Conservation (phyloP, 1,140 invertebrate species). For the Harpegnathos saltator region DNA sequence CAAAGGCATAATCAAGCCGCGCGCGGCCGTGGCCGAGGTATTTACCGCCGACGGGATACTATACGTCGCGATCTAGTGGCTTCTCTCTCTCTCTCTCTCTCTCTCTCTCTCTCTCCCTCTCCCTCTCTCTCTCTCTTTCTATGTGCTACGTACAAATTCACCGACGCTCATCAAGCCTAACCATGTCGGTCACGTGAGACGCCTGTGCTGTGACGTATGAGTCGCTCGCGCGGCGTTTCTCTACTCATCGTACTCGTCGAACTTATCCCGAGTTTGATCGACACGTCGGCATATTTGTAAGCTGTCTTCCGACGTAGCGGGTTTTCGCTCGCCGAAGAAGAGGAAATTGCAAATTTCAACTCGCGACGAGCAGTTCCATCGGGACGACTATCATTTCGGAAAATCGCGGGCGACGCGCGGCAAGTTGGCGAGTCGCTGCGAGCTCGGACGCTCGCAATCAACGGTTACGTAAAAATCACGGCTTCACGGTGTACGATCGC, state of each 20-base stretch:
- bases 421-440: too few relatives aligned
- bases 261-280: too few relatives aligned
- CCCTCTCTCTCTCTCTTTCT: neutral
- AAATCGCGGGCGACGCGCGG: too few relatives aligned
- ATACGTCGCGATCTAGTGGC: slow-evolving; percentile 21
- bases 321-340: too few relatives aligned
- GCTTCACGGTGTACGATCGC: neutral
- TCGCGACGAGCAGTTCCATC: too few relatives aligned
- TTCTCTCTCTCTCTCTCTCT: neutral
- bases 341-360: too few relatives aligned
- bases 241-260: too few relatives aligned
- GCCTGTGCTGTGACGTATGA: slow-evolving; percentile 5
- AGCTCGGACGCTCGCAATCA: too few relatives aligned
- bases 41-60: slow-evolving; percentile 16
- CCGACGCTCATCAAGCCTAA: slow-evolving; percentile 2
- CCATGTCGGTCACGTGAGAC: slow-evolving; percentile 1
- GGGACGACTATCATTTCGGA: too few relatives aligned
- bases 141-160: slow-evolving; percentile 28
- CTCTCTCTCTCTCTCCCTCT: neutral
- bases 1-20: slow-evolving; percentile 76
- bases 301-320: too few relatives aligned
- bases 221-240: neutral
- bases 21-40: slow-evolving; percentile 32
- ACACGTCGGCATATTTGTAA: too few relatives aligned
- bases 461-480: neutral